These are phyloP conservation scores for Dione vanillae DNA, from an alignment of 2,888 invertebrate species.

Conservation along the genomic window DNA sequence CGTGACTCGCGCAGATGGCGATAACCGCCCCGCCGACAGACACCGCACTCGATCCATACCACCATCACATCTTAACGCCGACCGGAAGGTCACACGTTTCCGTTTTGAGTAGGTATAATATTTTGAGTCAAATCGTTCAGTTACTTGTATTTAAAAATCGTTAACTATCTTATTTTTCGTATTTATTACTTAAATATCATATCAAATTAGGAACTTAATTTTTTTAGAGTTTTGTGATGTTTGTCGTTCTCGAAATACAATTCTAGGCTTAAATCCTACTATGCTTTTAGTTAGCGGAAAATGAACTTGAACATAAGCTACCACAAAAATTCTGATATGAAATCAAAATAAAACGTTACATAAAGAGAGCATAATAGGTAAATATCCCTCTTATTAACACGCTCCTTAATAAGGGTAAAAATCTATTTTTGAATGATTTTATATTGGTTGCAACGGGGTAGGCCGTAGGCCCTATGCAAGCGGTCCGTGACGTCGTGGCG, in stretches of 20 bases:
- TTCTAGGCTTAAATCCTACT: too few species aligned
- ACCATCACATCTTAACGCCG: slow-evolving; percentile 14
- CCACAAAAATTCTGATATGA: background rate
- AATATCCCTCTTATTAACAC: too few species aligned
- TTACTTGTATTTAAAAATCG: background rate
- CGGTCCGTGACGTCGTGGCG: slow-evolving; percentile 70
- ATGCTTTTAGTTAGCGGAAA: background rate
- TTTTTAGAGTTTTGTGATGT: too few species aligned
- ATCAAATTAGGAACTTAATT: too few species aligned
- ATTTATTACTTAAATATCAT: background rate
- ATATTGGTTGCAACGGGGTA: slow-evolving; percentile 32
- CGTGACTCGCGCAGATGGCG: slow-evolving; percentile 64
- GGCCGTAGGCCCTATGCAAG: slow-evolving; percentile 46
- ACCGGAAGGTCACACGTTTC: slow-evolving; percentile 16
- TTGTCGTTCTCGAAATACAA: too few species aligned
- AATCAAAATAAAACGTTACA: background rate
- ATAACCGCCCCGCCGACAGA: slow-evolving; percentile 52
- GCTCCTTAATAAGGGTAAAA: too few species aligned
- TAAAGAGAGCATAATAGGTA: background rate
- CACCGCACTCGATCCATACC: slow-evolving; percentile 39
- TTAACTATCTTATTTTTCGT: background rate
- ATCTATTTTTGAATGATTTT: background rate
- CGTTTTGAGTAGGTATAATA: background rate
- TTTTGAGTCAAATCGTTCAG: too few species aligned
- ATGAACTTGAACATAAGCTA: background rate